Base-by-base conservation (phyloP, 1,140 invertebrate species). In the Drosophila athabasca region DNA sequence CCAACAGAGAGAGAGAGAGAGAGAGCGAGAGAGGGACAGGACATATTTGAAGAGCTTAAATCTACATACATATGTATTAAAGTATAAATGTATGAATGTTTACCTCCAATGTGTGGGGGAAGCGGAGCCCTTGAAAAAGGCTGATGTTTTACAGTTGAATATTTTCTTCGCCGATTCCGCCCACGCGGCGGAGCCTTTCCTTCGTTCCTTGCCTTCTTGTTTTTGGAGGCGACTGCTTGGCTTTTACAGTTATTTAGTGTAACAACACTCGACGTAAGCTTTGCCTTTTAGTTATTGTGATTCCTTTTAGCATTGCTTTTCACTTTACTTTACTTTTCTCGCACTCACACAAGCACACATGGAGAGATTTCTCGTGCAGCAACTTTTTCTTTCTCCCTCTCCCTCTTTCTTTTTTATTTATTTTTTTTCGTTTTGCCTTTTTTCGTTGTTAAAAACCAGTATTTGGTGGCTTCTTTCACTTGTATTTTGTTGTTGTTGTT, bases 391-490 rank as follows among this genome's bases (percentile, higher is more conserved):
- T 62, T 69, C 60, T 43, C 77, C 76, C 39, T 67, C 57, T 77
- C 58, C 62, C 57, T 76, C 24, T 26, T 5, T 24, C 24, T 5
- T 62, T 76, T 57, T 72, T 82, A 19, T 69, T 68, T n/a, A n/a
- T n/a, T 68, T 78, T 76, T 72, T 71, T 77, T 50, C 35, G 61
- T 54, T 76, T 51, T 57, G 45, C 54, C 24, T 26, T 22, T 70
- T 78, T 74, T 51, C 61, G 55, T 64, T 46, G 59, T 55, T 79
- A 55, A 79, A 87, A 88, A 85, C 82, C 82, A 85, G 83, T 87
- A 87, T 88, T 88, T 85, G 69, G 76, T 77, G 85, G 80, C 79
- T 82, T 82, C 83, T 87, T 87, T 87, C 83, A 88, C 82, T 85
- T 87, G 85, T 87, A 50, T 69, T 68, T 68, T 69, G 52, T 24